phyloP scores from a whole-genome alignment of 2,888 invertebrate species.

The Drosophila melanocephala region DNA sequence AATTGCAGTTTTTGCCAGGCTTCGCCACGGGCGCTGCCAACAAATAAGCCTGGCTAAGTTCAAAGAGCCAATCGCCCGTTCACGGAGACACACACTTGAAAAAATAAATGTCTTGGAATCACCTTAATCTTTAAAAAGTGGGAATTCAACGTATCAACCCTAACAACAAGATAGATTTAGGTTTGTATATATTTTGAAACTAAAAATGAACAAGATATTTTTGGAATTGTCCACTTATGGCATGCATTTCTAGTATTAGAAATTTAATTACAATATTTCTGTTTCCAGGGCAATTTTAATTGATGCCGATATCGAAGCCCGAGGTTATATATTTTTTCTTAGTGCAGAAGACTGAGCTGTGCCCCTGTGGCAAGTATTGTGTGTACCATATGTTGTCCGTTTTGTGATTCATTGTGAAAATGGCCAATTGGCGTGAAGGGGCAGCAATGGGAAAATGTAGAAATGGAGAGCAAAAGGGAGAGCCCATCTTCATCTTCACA shows the following conservation, averaged over 20 bases:
- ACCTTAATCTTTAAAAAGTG: neutral
- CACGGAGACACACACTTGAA: neutral
- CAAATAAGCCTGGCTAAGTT: slow-evolving; percentile 34
- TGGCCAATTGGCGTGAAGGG: slow-evolving; percentile 73
- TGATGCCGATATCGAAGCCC: neutral
- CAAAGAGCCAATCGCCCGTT: slow-evolving; percentile 12
- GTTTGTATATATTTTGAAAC: neutral
- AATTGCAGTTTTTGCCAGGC: slow-evolving; percentile 78
- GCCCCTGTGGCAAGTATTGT: slow-evolving; percentile 23
- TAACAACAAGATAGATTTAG: neutral
- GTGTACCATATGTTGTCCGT: slow-evolving; percentile 72
- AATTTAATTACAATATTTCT: neutral
- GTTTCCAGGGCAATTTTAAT: neutral
- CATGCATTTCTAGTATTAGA: neutral
- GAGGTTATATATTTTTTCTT: neutral
- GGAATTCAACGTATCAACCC: neutral
- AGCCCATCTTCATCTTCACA: slow-evolving; percentile 75
- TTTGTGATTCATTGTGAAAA: slow-evolving; percentile 74
- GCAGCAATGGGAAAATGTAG: slow-evolving; percentile 4
- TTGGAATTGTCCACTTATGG: neutral
- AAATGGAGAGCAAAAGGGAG: neutral
- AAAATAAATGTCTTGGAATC: neutral
- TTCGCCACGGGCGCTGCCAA: slow-evolving; percentile 42
- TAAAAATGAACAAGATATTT: neutral
- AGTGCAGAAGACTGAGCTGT: slow-evolving; percentile 1